Conservation (phyloP, 1,140 invertebrate species). For the Papilio aristodemus region DNA sequence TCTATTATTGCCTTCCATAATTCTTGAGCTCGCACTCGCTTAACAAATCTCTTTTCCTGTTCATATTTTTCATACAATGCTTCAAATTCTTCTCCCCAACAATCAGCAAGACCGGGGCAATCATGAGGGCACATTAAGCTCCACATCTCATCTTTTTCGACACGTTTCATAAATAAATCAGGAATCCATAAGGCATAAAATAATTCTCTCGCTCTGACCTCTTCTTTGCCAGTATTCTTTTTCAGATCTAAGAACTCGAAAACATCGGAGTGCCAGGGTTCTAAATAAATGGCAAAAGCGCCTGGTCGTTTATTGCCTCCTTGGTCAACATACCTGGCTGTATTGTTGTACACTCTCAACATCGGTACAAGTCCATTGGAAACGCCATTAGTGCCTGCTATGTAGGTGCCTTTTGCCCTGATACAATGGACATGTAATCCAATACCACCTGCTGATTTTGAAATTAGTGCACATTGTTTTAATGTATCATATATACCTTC, state of each 20-base stretch:
- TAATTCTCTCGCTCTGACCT: slow-evolving; percentile 95
- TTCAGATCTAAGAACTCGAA: slow-evolving; percentile 97
- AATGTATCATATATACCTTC: slow-evolving; percentile 98
- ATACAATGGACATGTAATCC: slow-evolving; percentile 98
- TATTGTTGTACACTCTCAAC: slow-evolving; percentile 97
- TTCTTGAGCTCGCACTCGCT: slow-evolving; percentile 91
- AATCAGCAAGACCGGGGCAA: slow-evolving; percentile 93
- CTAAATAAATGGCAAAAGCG: slow-evolving; percentile 98
- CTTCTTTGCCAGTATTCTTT: slow-evolving; percentile 97
- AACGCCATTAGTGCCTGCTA: slow-evolving; percentile 96
- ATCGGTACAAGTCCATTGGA: slow-evolving; percentile 99
- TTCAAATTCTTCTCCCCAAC: slow-evolving; percentile 98
- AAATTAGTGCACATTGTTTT: slow-evolving; percentile 97
- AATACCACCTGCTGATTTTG: slow-evolving; percentile 98
- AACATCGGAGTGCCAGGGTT: slow-evolving; percentile 99
- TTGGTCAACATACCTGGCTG: slow-evolving; percentile 98
- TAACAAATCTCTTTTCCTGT: slow-evolving; percentile 87
- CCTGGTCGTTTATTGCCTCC: slow-evolving; percentile 99
- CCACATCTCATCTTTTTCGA: slow-evolving; percentile 94
- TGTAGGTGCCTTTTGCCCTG: slow-evolving; percentile 93
- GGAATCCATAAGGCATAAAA: slow-evolving; percentile 99
- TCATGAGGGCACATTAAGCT: slow-evolving; percentile 98
- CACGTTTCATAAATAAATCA: slow-evolving; percentile 98
- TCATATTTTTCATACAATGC: slow-evolving; percentile 95
- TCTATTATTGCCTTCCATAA: slow-evolving; percentile 97